Percentiles rank a stretch among this genome's conserved stretches.
These are phyloP conservation scores for Euwallacea fornicatus DNA, from an alignment of 1,140 invertebrate genomes.

Conservation along the genomic window DNA sequence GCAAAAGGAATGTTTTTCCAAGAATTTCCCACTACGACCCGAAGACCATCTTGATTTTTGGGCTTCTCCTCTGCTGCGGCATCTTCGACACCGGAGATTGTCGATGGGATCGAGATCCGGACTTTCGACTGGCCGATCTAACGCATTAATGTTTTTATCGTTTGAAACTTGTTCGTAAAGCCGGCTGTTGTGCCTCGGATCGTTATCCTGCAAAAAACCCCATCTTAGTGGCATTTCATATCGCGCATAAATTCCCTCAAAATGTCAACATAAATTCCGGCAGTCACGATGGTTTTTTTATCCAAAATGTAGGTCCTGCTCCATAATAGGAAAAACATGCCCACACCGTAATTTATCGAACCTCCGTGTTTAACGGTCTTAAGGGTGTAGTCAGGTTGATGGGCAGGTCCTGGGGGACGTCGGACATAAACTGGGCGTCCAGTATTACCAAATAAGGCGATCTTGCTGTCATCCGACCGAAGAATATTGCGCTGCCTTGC, in stretches of 20 bases:
- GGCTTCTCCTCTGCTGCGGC: slow-evolving; percentile 1
- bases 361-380: too few species aligned
- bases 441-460: neutral
- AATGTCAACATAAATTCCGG: too few species aligned
- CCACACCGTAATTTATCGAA: slow-evolving; percentile 20
- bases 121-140: slow-evolving; percentile 4
- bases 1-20: neutral
- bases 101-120: slow-evolving; percentile 2
- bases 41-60: slow-evolving; percentile 3
- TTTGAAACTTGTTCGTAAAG: neutral
- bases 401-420: too few species aligned
- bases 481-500: neutral
- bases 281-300: slow-evolving; percentile 7
- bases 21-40: neutral
- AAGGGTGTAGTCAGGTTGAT: too few species aligned
- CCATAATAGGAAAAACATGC: slow-evolving; percentile 19
- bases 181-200: slow-evolving; percentile 47
- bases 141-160: neutral
- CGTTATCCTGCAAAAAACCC: slow-evolving; percentile 52
- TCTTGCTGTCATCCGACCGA: neutral
- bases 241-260: too few species aligned
- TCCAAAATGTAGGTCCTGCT: slow-evolving; percentile 7
- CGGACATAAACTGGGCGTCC: too few species aligned
- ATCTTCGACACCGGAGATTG: neutral
- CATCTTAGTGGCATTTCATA: too few species aligned